phyloP scores from a whole-genome alignment of 30 jellyfish, hydroid and myxozoan genomes.

The Aurelia sp. region DNA sequence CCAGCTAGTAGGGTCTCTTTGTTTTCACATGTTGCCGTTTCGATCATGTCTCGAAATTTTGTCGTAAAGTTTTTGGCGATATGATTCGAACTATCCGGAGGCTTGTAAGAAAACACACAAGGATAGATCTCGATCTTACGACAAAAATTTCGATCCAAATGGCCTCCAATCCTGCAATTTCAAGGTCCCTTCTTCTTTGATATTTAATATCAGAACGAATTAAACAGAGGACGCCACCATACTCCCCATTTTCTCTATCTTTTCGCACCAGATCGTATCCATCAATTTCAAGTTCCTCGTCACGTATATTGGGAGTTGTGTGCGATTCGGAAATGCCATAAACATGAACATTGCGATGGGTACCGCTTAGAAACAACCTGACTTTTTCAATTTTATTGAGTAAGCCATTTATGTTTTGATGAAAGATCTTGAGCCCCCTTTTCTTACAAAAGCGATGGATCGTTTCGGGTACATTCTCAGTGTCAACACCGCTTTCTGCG shows the following conservation, averaged over 20 bases:
- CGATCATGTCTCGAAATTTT: conserved; percentile 53
- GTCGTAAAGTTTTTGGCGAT: conserved; percentile 52
- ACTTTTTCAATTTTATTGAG: conserved; percentile 26
- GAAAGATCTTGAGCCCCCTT: conserved; percentile 65
- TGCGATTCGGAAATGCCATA: conserved; percentile 44
- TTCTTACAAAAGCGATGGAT: conserved; percentile 41
- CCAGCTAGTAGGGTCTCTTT: conserved; percentile 71
- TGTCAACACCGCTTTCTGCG: conserved; percentile 64
- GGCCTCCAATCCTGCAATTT: conserved; percentile 57
- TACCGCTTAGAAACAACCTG: conserved; percentile 23
- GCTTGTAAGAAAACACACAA: conserved; percentile 59
- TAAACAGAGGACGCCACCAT: conserved; percentile 21
- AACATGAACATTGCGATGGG: conserved; percentile 55
- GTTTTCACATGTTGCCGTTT: conserved; percentile 59
- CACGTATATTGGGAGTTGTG: conserved; percentile 23
- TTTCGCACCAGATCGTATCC: conserved; percentile 62
- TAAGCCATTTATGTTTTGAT: conserved; percentile 60
- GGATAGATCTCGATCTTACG: conserved; percentile 44
- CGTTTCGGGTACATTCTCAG: conserved; percentile 26
- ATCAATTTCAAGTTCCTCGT: conserved; percentile 31
- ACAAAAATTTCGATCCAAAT: conserved; percentile 66
- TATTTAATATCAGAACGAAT: conserved; percentile 42
- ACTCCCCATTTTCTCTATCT: conserved; percentile 52
- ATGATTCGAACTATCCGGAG: conserved; percentile 59
- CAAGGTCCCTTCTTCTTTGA: conserved; percentile 55